Evolutionary conservation across 2,888 invertebrate species (phyloP).

Genomic region (Diachrysia chrysitis): DNA sequence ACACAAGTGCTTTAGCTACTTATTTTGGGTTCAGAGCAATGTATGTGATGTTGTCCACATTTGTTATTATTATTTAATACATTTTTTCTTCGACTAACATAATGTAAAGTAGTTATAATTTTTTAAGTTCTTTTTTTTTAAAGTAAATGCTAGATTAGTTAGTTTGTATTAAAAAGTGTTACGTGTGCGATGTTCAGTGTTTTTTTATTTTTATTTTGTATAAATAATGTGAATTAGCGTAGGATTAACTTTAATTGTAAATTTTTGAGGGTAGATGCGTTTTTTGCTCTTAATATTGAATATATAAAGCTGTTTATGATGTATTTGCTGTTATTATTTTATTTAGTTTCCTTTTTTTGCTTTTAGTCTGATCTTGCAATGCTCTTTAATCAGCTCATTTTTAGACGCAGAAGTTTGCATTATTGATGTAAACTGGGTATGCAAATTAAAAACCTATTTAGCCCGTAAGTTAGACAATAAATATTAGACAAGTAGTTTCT

Average conservation of each 20-base stretch:
- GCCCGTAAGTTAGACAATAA: no score
- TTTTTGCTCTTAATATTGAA: slow-evolving; percentile 45
- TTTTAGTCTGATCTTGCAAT: not conserved
- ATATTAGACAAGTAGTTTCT: no score
- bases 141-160: slow-evolving; percentile 56
- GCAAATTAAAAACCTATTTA: no score
- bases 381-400: no score
- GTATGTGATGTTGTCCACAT: no score
- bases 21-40: no score
- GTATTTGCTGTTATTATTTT: slow-evolving; percentile 20
- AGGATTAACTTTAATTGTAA: slow-evolving; percentile 52
- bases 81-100: slow-evolving; percentile 26
- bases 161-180: slow-evolving; percentile 42
- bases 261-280: slow-evolving; percentile 53
- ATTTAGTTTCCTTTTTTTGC: slow-evolving; percentile 9
- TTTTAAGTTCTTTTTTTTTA: slow-evolving; percentile 37
- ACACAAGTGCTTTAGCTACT: no score
- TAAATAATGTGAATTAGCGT: slow-evolving; percentile 54
- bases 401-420: no score
- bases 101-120: slow-evolving; percentile 37
- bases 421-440: no score
- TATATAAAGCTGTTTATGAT: slow-evolving; percentile 32
- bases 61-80: not conserved
- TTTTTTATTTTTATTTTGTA: slow-evolving; percentile 57
- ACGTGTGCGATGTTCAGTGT: slow-evolving; percentile 53